Percentiles rank a stretch among this genome's conserved stretches.
phyloP scores from a whole-genome alignment of 1,140 invertebrate genomes.

The Drosophila sucinea region DNA sequence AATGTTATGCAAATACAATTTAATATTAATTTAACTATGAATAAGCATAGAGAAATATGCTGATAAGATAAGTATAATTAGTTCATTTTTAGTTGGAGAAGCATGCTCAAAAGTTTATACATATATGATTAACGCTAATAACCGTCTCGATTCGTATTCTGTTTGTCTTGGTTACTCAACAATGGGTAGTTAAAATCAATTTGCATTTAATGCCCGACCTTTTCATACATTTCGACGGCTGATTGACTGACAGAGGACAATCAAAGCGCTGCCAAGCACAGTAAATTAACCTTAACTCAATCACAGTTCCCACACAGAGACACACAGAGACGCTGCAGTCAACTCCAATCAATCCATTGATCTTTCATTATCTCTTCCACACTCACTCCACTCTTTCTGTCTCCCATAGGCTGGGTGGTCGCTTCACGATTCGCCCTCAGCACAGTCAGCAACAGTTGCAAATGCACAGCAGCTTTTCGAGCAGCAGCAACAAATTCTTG shows the following conservation, averaged over 20 bases:
- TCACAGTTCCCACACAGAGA: conserved; percentile 19
- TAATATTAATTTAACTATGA: too few relatives aligned
- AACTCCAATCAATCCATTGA: conserved; percentile 14
- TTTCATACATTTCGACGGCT: conserved; percentile 6
- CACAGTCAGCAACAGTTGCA: conserved; percentile 82
- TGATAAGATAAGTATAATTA: too few relatives aligned
- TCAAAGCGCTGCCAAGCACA: conserved; percentile 30
- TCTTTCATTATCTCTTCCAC: background rate
- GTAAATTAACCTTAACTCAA: conserved; percentile 66
- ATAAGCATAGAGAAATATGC: too few relatives aligned
- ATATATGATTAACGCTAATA: background rate
- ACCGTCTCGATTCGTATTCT: background rate
- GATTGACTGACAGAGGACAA: conserved; percentile 32
- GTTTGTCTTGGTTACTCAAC: background rate
- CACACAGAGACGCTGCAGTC: background rate
- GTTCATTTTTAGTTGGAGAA: too few relatives aligned
- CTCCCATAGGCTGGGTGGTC: conserved; percentile 85
- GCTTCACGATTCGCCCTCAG: conserved; percentile 85
- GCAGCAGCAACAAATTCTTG: conserved; percentile 59
- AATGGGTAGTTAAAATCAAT: conserved; percentile 5
- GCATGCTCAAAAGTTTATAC: too few relatives aligned
- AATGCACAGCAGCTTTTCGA: conserved; percentile 69
- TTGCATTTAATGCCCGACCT: conserved; percentile 1
- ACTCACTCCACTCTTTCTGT: background rate
- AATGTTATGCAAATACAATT: too few relatives aligned